A percentile compares a stretch with the other conserved stretches of the same genome.
Evolutionary conservation across 2,113 vertebrate species (phyloP).

Genomic region (Aegotheles bennettii): DNA sequence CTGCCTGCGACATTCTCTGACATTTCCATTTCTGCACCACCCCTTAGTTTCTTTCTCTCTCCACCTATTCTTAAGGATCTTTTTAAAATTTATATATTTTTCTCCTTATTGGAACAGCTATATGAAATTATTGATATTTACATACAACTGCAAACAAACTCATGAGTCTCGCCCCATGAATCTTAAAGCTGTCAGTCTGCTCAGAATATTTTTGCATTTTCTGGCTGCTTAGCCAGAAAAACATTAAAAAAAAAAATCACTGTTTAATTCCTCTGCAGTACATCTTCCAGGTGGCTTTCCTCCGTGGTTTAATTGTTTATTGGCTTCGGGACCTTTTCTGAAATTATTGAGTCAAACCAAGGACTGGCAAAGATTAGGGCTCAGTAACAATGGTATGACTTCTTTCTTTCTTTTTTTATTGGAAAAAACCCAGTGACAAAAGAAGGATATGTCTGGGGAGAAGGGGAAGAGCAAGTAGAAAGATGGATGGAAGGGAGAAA

Average conservation of each 20-base stretch:
- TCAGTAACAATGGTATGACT: neutral
- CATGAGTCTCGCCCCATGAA: neutral
- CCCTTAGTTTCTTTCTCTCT: neutral
- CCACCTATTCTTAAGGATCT: neutral
- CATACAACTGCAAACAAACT: neutral
- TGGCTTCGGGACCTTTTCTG: neutral
- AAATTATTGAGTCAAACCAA: conserved; percentile 13
- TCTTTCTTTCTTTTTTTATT: neutral
- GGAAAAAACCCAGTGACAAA: neutral
- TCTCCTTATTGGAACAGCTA: neutral
- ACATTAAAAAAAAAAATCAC: neutral
- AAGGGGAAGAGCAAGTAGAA: neutral
- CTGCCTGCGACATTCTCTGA: conserved; percentile 41
- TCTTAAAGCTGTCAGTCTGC: neutral
- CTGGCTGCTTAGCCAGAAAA: neutral
- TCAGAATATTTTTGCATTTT: neutral
- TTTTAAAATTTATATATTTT: neutral
- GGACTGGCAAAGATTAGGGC: neutral
- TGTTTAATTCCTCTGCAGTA: neutral
- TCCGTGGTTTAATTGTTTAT: neutral
- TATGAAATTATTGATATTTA: neutral
- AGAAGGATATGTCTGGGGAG: neutral
- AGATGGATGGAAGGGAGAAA: neutral
- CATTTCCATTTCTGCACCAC: conserved; percentile 22
- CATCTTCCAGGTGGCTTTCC: conserved; percentile 25